Evolutionary conservation across 2,113 vertebrate genomes (phyloP), one percentile per base, ranked within the genome.

Genomic region (Spheniscus mendiculus): DNA sequence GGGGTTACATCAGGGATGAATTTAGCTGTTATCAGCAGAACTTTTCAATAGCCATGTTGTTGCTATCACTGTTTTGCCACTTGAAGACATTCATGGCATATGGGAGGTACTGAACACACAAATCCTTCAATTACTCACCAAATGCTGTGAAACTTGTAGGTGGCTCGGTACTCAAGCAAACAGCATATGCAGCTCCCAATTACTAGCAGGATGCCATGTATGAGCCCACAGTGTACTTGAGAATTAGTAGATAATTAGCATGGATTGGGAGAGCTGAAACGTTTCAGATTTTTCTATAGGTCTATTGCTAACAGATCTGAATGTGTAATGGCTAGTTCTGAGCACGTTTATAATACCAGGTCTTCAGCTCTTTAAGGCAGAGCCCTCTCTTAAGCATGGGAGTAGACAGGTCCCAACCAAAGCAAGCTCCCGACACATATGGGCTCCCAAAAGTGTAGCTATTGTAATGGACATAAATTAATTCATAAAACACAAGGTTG

Each of bases 101-200:
- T 91, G 90, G 96, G 58, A 83, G 91, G 85, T 90, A 92, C 69
- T 52, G 72, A 93, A 70, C 58, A 79, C n/a, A 91, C 6, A 81
- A 92, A 83, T 81, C 84, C 63, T 92, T 76, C 63, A 83, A 19
- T 90, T 95, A 89, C 77, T 96, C 91, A 92, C 88, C 88, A 94
- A 88, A 87, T 92, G 62, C 80, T 82, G 70, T 65, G 83, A 93
- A 93, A 61, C 26, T 96, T 83, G 96, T 95, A 96, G 95, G 93
- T 95, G 95, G 91, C 86, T 96, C 7, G 0, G 50, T 79, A 74
- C 66, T 93, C 36, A 55, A 83, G 94, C 66, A 80, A 90, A 80
- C 71, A 94, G 86, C 55, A 73, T n/a, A 90, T 40, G 27, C 71
- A 78, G 59, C 83, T 95, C 72, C 63, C 44, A 80, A 0, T 89